A percentile compares a stretch with the other conserved stretches of the same genome.
Evolutionary conservation across 2,113 vertebrate species (phyloP).

Genomic region (Mohoua ochrocephala): DNA sequence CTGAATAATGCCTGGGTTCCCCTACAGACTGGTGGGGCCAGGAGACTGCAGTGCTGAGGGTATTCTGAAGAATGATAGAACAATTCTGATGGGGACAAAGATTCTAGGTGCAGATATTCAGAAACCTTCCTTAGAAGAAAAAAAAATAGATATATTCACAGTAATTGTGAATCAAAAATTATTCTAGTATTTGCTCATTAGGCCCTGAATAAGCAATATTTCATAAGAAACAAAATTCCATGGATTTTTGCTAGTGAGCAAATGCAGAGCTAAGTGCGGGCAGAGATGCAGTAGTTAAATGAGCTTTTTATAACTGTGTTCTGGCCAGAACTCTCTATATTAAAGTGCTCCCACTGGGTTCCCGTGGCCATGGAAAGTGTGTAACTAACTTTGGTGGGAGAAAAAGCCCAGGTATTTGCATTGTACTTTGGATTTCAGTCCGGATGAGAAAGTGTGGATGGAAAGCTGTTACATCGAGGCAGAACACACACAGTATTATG

Average conservation of each 20-base stretch:
- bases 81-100: neutral
- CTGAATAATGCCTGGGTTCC: neutral
- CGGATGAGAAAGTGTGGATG: neutral
- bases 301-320: neutral
- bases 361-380: neutral
- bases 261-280: neutral
- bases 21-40: neutral
- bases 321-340: neutral
- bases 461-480: neutral
- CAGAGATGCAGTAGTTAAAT: neutral
- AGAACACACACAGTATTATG: neutral
- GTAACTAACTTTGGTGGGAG: neutral
- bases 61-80: neutral
- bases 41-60: neutral
- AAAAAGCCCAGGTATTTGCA: neutral
- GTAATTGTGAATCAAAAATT: neutral
- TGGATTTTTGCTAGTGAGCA: neutral
- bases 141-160: neutral
- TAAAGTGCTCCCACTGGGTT: neutral
- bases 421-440: neutral
- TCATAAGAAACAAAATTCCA: neutral
- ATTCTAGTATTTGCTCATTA: neutral
- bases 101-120: neutral
- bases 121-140: neutral
- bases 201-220: neutral